These are phyloP conservation scores for Ephestia elutella DNA, from an alignment of 1,140 invertebrate genomes.

Conservation along the genomic window DNA sequence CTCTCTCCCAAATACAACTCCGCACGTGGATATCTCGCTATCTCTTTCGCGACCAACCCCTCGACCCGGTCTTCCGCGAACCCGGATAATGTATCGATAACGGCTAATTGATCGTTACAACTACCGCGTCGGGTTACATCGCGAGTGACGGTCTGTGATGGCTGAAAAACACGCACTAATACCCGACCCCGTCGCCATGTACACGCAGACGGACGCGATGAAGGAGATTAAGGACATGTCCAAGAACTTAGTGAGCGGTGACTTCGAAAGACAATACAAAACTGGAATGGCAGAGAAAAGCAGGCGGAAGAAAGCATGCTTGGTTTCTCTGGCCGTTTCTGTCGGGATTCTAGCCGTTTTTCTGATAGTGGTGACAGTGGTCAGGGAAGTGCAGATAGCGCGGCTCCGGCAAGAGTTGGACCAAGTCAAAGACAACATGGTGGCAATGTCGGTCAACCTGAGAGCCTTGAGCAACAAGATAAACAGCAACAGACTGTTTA, in stretches of 20 bases:
- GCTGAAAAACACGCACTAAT: constrained; percentile 51
- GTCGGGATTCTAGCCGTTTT: constrained; percentile 36
- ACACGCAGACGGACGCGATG: constrained; percentile 49
- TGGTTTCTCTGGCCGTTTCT: constrained; percentile 33
- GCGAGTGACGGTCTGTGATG: constrained; percentile 49
- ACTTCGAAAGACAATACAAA: constrained; percentile 57
- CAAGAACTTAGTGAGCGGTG: constrained; percentile 62
- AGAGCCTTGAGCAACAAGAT: constrained; percentile 51
- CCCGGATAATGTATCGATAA: constrained; percentile 51
- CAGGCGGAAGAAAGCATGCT: constrained; percentile 29
- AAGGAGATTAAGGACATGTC: constrained; percentile 58
- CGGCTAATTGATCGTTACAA: constrained; percentile 31
- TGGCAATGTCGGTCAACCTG: constrained; percentile 48
- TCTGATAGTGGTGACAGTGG: constrained; percentile 45
- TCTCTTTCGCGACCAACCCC: constrained; percentile 21
- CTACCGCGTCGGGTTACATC: constrained; percentile 27
- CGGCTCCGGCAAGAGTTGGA: constrained; percentile 49
- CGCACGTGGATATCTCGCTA: constrained; percentile 32
- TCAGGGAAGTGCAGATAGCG: constrained; percentile 47
- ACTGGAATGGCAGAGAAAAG: constrained; percentile 32
- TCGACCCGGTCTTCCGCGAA: constrained; percentile 38
- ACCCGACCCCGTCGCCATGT: constrained; percentile 47
- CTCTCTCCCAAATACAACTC: constrained; percentile 22
- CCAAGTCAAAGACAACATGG: constrained; percentile 52
- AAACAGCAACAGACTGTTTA: constrained; percentile 48